Conservation (phyloP, 2,797 vertebrate genomes). For the Enteromius thamalakanensis region DNA sequence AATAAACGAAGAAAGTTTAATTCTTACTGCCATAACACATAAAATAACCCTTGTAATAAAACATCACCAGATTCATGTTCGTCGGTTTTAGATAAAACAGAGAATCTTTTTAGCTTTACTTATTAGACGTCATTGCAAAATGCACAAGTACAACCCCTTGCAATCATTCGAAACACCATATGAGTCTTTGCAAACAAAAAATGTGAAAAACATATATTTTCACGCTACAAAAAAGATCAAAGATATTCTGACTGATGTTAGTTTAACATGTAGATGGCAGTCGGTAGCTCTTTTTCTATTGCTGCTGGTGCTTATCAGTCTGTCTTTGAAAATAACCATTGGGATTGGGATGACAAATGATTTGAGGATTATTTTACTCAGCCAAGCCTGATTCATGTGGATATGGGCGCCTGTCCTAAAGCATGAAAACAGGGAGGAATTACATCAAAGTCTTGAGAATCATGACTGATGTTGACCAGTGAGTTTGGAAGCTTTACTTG, state of each 20-base stretch:
- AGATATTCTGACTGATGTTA: neutral
- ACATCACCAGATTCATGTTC: neutral
- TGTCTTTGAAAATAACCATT: conserved; percentile 38
- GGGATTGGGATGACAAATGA: conserved; percentile 17
- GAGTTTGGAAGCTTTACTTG: conserved; percentile 29
- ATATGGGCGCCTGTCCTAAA: conserved; percentile 37
- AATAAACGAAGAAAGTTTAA: too few species aligned
- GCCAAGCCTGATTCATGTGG: conserved; percentile 40
- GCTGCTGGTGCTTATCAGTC: conserved; percentile 1
- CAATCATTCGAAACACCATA: neutral
- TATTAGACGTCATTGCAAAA: neutral
- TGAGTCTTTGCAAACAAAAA: neutral
- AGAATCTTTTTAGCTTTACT: neutral
- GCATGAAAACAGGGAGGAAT: conserved; percentile 41
- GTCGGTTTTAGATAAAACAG: neutral
- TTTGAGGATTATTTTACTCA: conserved; percentile 34
- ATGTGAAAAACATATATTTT: neutral
- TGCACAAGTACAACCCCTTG: neutral
- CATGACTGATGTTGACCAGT: conserved; percentile 32
- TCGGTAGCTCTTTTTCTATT: neutral
- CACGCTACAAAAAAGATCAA: neutral
- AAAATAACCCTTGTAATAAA: neutral
- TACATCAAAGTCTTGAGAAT: conserved; percentile 46
- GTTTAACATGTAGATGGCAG: neutral
- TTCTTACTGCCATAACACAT: neutral